These are phyloP conservation scores for Microcebus murinus DNA, from an alignment of 2,113 vertebrate genomes.

Conservation along the genomic window DNA sequence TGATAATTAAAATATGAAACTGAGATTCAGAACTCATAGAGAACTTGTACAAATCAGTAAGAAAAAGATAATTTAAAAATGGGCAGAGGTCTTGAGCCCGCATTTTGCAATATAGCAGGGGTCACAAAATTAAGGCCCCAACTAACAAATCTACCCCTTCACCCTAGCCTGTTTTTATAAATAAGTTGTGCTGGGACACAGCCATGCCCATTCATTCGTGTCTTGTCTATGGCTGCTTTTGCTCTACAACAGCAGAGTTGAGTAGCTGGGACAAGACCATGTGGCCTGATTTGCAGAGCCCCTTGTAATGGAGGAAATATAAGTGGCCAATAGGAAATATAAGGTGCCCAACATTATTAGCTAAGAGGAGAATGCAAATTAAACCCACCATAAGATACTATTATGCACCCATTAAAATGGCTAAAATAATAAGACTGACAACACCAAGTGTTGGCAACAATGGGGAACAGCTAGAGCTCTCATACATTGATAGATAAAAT, in stretches of 20 bases:
- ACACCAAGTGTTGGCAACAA: not conserved
- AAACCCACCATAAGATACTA: not conserved
- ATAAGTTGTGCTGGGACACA: not conserved
- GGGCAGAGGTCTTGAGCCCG: not conserved
- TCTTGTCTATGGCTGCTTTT: not conserved
- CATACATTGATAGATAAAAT: no score
- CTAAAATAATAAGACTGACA: not conserved
- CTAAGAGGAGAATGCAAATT: not conserved
- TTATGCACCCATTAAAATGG: not conserved
- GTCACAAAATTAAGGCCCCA: fast-evolving
- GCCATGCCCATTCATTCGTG: not conserved
- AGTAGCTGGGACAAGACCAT: not conserved
- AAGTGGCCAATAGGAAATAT: no score
- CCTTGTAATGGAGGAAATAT: not conserved
- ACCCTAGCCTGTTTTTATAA: not conserved
- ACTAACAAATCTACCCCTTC: not conserved
- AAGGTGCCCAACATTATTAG: not conserved
- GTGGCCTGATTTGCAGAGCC: not conserved
- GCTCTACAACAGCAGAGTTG: not conserved
- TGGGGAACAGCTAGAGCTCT: not conserved
- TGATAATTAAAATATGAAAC: not conserved
- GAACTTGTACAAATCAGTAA: not conserved
- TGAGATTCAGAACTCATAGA: not conserved
- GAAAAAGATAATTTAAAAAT: not conserved
- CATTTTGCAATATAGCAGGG: not conserved